Percentiles rank a stretch among this genome's conserved stretches.
Conservation (phyloP, 2,888 invertebrate species). For the Conomelus anceps region DNA sequence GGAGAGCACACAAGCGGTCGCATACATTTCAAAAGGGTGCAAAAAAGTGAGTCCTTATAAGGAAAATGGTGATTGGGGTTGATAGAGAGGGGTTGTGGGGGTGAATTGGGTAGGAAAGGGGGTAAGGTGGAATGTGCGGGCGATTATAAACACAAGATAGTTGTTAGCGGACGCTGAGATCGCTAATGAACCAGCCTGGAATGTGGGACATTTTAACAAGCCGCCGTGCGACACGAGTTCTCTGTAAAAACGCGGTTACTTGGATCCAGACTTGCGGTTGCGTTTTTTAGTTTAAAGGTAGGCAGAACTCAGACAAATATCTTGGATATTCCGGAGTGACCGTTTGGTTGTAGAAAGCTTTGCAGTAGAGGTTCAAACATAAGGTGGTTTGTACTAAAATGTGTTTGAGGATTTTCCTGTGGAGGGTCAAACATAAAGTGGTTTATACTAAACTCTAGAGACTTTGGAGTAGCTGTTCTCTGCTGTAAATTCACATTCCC, state of each 20-base stretch:
- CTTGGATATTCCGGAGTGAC: not conserved
- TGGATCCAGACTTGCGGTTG: no score
- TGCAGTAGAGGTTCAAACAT: not conserved
- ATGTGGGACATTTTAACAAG: not conserved
- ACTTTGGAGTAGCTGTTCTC: no score
- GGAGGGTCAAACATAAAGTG: no score
- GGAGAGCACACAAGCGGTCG: not conserved
- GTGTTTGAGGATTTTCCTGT: no score
- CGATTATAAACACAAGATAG: not conserved
- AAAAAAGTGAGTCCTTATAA: not conserved
- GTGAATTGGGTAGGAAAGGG: not conserved
- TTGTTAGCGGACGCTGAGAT: not conserved
- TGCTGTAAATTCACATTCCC: no score
- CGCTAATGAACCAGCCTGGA: not conserved
- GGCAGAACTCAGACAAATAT: not conserved
- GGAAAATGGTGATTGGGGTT: not conserved
- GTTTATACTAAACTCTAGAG: no score
- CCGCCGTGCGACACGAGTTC: not conserved
- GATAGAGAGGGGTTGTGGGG: not conserved
- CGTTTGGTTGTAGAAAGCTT: not conserved
- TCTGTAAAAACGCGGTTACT: not conserved
- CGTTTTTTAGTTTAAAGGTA: no score
- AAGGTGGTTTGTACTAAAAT: no score
- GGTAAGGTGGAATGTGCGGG: not conserved
- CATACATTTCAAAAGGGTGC: not conserved